These are phyloP conservation scores for Anticlea derivata DNA, from an alignment of 2,888 invertebrate species.

Conservation along the genomic window DNA sequence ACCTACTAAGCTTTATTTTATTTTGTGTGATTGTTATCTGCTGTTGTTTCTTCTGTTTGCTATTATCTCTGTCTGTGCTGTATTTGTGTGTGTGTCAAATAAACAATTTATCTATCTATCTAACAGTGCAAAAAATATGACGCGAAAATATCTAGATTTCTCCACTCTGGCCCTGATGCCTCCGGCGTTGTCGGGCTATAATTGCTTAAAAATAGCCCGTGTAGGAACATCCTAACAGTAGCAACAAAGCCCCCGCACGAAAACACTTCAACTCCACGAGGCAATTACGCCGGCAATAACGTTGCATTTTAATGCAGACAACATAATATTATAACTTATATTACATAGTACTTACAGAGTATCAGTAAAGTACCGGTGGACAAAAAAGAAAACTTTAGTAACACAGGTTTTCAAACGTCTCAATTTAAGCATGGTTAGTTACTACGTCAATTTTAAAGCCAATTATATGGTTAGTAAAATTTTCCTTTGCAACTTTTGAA, in stretches of 20 bases:
- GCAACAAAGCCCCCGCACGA: constrained; percentile 19
- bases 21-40: no score
- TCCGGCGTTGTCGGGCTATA: no score
- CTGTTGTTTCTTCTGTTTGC: no score
- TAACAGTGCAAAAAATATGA: no score
- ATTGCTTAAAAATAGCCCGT: background rate
- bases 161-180: no score
- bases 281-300: constrained; percentile 50
- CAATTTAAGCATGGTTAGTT: constrained; percentile 60
- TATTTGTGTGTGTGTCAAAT: no score
- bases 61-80: no score
- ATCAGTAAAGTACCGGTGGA: constrained; percentile 62
- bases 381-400: constrained; percentile 72
- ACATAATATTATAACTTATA: constrained; percentile 56
- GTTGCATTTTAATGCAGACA: constrained; percentile 38
- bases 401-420: constrained; percentile 60
- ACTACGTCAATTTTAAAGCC: constrained; percentile 43
- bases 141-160: no score
- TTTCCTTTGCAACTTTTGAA: constrained; percentile 44
- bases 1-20: no score
- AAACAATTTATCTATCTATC: no score
- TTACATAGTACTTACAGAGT: constrained; percentile 76
- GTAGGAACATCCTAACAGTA: constrained; percentile 23
- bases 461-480: constrained; percentile 53
- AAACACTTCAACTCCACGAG: constrained; percentile 38